phyloP scores from a whole-genome alignment of 1,140 invertebrate genomes.

The Eupristina koningsbergeri region DNA sequence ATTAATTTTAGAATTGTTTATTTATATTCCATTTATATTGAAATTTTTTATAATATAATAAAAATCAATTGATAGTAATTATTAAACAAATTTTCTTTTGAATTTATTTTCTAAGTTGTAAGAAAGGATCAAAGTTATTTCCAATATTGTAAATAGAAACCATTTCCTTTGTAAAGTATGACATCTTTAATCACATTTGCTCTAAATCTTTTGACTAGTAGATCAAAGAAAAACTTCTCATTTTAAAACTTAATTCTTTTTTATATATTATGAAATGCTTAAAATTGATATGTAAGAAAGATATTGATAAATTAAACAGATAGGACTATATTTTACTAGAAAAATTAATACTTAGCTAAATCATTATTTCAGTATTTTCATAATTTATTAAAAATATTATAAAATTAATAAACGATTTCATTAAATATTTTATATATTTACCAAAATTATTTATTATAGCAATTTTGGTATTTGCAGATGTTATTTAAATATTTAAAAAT shows the following conservation, averaged over 20 bases:
- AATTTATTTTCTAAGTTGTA: constrained; percentile 34
- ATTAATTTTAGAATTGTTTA: background rate
- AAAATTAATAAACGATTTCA: background rate
- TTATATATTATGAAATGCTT: constrained; percentile 7
- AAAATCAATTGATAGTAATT: no score
- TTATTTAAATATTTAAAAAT: no score
- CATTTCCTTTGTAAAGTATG: constrained; percentile 42
- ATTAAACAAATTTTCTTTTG: no score
- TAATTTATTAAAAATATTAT: background rate
- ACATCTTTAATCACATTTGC: constrained; percentile 50
- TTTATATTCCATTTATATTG: no score
- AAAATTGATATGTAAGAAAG: constrained; percentile 2
- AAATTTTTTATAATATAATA: no score
- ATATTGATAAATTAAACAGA: background rate
- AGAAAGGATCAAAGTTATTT: constrained; percentile 42
- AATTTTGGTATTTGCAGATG: no score
- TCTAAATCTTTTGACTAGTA: constrained; percentile 42
- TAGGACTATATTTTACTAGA: background rate
- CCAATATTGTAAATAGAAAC: constrained; percentile 42
- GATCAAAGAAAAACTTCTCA: constrained; percentile 46
- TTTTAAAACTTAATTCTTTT: constrained; percentile 29
- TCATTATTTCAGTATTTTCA: background rate
- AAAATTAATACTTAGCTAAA: background rate
- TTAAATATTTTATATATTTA: background rate
- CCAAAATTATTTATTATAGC: background rate